Base-by-base conservation (phyloP, 1,140 invertebrate species). In the Saccostrea echinata region DNA sequence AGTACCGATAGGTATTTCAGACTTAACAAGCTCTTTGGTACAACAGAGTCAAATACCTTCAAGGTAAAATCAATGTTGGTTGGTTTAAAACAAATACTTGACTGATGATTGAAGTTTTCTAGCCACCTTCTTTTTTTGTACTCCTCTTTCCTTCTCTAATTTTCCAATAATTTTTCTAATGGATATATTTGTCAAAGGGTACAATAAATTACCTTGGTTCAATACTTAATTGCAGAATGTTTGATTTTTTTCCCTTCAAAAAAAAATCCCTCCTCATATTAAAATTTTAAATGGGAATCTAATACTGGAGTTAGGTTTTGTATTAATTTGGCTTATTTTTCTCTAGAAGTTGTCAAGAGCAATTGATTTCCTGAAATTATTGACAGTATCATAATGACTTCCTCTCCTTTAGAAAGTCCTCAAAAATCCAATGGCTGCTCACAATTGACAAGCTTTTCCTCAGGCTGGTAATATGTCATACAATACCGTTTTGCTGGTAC, bases 161-260 rank as follows among this genome's bases (percentile, higher is more conserved):
- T 76, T 30, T 13, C 68, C 68, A 76, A 76, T 76, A 33, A 76
- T 16, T 76, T 27, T 76, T 27, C 27, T 11, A 61, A 30, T 30
- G 68, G 68, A 13, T 76, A 33, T 76, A 76, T 76, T 76, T 76
- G 68, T 76, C 68, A 76, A 35, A 27, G 24, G 24, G 68, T 16
- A 68, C 64, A n/a, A 68, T n/a, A 27, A 27, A 68, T 27, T 68
- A 76, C 24, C 30, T 6, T 9, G 27, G 27, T 16, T 16, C 68
- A 76, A 76, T 76, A 76, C 27, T 33, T 76, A 76, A 76, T 76
- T 76, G 68, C 27, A 33, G 30, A 76, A 76, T 76, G 68, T 71
- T 33, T 71, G 68, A 30, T 71, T 71, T 71, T 18, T 71, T 71
- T 61, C 35, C 35, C 35, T 24, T 71, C 30, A 4, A 33, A 21